Evolutionary conservation across 2,113 vertebrate species (phyloP), one percentile per base, ranked within the genome.

Genomic region (Tragulus kanchil): DNA sequence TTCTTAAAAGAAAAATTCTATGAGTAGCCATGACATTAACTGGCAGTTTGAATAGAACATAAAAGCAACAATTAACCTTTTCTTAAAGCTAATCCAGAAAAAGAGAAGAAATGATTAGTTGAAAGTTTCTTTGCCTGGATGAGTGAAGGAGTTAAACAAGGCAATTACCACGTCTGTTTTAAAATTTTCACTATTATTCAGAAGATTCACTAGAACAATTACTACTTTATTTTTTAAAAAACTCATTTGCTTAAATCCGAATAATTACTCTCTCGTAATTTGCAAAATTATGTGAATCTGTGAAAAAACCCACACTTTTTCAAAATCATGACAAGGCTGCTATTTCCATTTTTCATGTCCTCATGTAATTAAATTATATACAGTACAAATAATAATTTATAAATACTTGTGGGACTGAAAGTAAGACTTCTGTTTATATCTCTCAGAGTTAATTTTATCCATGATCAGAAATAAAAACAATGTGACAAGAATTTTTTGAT

Each of bases 71-170:
- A 96, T 96, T 86, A 98, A 97, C 94, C 98, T 95, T 97, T 98
- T 97, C 97, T 98, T 98, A 98, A 98, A 98, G 98, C 97, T 97
- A 98, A 98, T 98, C 93, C 98, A 97, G 25, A 98, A 98, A 98
- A 98, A 98, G 42, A 98, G 92, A 98, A 98, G 97, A 92, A 98
- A 98, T 96, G 92, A 97, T 99, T 98, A 98, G 98, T 98, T 97
- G 98, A 97, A 98, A 98, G 98, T 96, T 96, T 98, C 94, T 98
- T 97, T 98, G 97, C 97, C 96, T 97, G 98, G 98, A 99, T 99
- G 98, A 98, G 98, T 96, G 71, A 96, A 98, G 98, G 97, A 98
- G 94, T 79, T 97, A 92, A 98, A 97, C 98, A 98, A 98, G 97
- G 98, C 97, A 98, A 92, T 15, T 95, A 96, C 50, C 36, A 97